Evolutionary conservation across 2,888 invertebrate genomes (phyloP).

Genomic region (Brachylomia viminalis): DNA sequence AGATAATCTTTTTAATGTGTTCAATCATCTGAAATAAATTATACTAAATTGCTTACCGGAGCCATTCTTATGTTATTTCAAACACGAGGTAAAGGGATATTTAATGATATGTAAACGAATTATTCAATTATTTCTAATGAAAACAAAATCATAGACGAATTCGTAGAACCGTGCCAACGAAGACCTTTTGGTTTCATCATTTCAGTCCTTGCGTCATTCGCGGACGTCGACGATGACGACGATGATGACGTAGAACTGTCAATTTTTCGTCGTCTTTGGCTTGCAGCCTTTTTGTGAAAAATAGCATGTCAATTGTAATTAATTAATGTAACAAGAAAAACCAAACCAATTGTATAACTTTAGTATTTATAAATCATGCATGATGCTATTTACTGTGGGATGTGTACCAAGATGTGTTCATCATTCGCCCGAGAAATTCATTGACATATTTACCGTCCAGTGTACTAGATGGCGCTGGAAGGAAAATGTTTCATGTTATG

Average conservation of each 20-base stretch:
- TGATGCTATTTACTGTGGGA: neutral
- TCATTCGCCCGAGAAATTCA: neutral
- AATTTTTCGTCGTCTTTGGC: neutral
- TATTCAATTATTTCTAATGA: neutral
- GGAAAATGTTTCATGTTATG: neutral
- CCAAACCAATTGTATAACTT: neutral
- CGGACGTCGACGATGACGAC: constrained; percentile 18
- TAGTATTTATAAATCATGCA: neutral
- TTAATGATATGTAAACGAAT: constrained; percentile 11
- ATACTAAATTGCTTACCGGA: constrained; percentile 37
- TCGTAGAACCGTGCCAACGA: constrained; percentile 17
- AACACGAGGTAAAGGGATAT: neutral
- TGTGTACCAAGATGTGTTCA: neutral
- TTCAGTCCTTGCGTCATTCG: neutral
- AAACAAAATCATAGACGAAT: constrained; percentile 28
- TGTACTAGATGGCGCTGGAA: constrained; percentile 16
- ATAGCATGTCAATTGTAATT: no score
- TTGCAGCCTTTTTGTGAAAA: constrained; percentile 1
- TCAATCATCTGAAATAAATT: constrained; percentile 15
- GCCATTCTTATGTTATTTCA: constrained; percentile 27
- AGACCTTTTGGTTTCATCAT: constrained; percentile 17
- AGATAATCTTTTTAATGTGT: constrained; percentile 2
- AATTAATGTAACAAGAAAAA: neutral
- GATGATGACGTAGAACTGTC: constrained; percentile 35
- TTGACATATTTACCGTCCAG: neutral